Percentiles rank a stretch among this genome's conserved stretches.
Evolutionary conservation across 2,888 invertebrate species (phyloP).

Genomic region (Tetragonisca angustula): DNA sequence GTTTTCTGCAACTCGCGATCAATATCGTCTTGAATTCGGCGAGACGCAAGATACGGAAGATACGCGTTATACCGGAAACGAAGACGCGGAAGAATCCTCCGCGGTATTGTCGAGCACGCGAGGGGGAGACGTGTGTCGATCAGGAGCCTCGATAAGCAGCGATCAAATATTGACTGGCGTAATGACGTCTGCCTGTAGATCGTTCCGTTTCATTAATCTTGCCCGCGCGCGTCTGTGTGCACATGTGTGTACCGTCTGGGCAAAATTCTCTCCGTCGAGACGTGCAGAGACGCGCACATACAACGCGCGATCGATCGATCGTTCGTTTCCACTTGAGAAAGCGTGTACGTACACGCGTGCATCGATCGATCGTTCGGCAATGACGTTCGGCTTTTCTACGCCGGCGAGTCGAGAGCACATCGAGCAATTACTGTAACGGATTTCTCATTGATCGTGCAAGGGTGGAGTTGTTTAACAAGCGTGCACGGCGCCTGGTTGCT

Average conservation of each 20-base stretch:
- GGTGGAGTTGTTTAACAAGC: constrained; percentile 37
- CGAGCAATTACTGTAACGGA: constrained; percentile 42
- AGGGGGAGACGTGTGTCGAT: constrained; percentile 43
- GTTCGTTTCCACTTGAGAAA: neutral
- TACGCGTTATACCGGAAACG: constrained; percentile 31
- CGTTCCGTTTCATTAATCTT: constrained; percentile 65
- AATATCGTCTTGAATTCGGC: constrained; percentile 34
- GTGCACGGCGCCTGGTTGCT: neutral
- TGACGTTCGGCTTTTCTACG: constrained; percentile 24
- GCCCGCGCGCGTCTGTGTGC: too few species aligned
- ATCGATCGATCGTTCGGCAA: constrained; percentile 18
- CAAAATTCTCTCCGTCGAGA: constrained; percentile 13
- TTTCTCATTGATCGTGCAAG: constrained; percentile 15
- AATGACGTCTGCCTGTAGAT: constrained; percentile 54
- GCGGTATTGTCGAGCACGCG: constrained; percentile 47
- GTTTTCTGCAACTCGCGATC: constrained; percentile 2
- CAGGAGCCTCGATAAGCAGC: constrained; percentile 22
- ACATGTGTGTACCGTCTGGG: neutral
- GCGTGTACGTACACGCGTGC: neutral
- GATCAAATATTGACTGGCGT: constrained; percentile 65
- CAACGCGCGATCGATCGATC: neutral
- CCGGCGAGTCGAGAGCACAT: constrained; percentile 20
- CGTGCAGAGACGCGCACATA: neutral
- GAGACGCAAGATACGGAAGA: constrained; percentile 5
- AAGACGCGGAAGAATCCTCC: constrained; percentile 28